These are phyloP conservation scores for Diaperis boleti DNA, from an alignment of 2,888 invertebrate genomes.

Conservation along the genomic window DNA sequence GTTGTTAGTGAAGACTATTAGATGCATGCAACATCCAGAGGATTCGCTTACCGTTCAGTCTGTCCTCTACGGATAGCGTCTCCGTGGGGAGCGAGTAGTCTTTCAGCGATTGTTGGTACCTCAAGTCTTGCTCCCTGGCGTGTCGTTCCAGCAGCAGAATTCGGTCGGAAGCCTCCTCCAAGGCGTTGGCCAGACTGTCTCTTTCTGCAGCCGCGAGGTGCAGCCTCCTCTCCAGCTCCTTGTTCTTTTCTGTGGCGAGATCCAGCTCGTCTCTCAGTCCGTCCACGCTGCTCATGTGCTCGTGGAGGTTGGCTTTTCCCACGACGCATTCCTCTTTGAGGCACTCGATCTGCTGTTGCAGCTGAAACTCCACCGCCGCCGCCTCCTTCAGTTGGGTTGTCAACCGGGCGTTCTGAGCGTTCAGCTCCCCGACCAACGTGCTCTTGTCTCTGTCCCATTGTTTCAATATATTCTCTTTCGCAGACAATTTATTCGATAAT, in stretches of 20 bases:
- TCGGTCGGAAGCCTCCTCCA: conserved; percentile 92
- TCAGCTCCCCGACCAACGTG: conserved; percentile 82
- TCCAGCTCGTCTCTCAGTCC: conserved; percentile 90
- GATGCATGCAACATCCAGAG: too few species aligned
- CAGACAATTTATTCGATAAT: conserved; percentile 81
- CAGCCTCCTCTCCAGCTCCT: conserved; percentile 84
- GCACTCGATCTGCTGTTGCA: conserved; percentile 83
- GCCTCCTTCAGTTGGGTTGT: conserved; percentile 89
- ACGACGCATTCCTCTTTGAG: conserved; percentile 87
- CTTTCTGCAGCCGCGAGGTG: conserved; percentile 83
- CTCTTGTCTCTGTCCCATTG: conserved; percentile 85
- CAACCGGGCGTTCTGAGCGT: conserved; percentile 85
- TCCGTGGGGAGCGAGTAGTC: conserved; percentile 64
- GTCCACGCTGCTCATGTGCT: conserved; percentile 90
- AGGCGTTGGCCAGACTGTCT: conserved; percentile 80
- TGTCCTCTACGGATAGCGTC: conserved; percentile 62
- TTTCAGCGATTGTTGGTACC: conserved; percentile 60
- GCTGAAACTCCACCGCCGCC: conserved; percentile 81
- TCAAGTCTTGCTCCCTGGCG: conserved; percentile 81
- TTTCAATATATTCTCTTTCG: conserved; percentile 72
- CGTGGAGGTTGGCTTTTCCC: conserved; percentile 73
- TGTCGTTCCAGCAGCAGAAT: conserved; percentile 88
- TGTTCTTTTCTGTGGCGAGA: conserved; percentile 83
- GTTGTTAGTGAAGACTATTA: conserved; percentile 43
- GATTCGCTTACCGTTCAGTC: conserved; percentile 71